Evolutionary conservation across 2,888 invertebrate genomes (phyloP).

Genomic region (Helobdella robusta): DNA sequence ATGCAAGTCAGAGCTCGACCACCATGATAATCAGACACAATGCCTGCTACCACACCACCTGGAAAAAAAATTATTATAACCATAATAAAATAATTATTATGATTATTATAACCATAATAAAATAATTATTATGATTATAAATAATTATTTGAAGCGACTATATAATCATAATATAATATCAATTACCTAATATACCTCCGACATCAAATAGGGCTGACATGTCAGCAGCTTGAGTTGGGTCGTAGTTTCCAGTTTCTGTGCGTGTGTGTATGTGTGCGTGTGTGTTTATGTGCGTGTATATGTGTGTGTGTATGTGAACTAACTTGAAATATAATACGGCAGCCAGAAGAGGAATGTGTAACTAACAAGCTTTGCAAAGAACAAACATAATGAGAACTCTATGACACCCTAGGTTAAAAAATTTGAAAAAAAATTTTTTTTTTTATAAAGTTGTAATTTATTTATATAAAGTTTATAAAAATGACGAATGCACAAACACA

Average conservation of each 20-base stretch:
- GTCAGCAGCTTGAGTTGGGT: constrained; percentile 49
- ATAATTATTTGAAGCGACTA: neutral
- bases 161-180: neutral
- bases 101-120: neutral
- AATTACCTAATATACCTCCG: constrained; percentile 71
- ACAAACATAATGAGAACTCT: constrained; percentile 82
- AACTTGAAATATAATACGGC: constrained; percentile 67
- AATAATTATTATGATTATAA: neutral
- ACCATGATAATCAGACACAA: constrained; percentile 69
- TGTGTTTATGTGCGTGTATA: too few species aligned
- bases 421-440: neutral
- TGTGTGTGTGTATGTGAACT: too few species aligned
- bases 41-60: constrained; percentile 72
- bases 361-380: constrained; percentile 90
- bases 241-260: constrained; percentile 9
- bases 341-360: constrained; percentile 96
- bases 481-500: neutral
- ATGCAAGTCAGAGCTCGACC: constrained; percentile 81
- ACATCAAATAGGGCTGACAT: constrained; percentile 54
- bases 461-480: neutral
- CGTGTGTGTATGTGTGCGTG: too few species aligned
- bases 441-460: neutral
- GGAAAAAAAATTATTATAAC: constrained; percentile 2
- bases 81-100: neutral
- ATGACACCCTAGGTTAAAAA: constrained; percentile 63